Evolutionary conservation across 2,888 invertebrate genomes (phyloP).

Genomic region (Tenodera sinensis): DNA sequence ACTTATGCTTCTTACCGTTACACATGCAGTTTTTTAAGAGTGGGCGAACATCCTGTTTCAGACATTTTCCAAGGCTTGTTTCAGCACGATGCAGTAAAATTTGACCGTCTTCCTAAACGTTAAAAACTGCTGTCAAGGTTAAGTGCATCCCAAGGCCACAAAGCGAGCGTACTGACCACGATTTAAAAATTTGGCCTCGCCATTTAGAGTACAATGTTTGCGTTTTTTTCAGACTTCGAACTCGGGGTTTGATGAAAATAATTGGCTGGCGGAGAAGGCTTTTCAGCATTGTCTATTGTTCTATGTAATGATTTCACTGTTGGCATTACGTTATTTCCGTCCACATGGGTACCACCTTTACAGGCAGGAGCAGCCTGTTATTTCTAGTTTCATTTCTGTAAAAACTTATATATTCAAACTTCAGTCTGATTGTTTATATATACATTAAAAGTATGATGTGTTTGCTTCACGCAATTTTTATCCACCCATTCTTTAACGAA

Average conservation of each 20-base stretch:
- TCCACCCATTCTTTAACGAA: no score
- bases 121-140: not conserved
- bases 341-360: not conserved
- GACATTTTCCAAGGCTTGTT: not conserved
- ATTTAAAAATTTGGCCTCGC: not conserved
- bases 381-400: not conserved
- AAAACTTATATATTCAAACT: no score
- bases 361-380: not conserved
- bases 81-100: not conserved
- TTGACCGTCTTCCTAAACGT: not conserved
- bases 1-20: no score
- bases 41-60: no score
- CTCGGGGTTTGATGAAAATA: not conserved
- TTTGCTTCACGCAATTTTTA: no score
- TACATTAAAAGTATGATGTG: no score
- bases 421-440: no score
- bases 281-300: not conserved
- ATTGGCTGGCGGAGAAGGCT: not conserved
- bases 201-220: not conserved
- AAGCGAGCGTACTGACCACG: not conserved
- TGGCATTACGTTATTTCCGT: not conserved
- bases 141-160: not conserved
- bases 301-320: not conserved
- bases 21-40: no score
- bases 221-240: not conserved